These are phyloP conservation scores for Pinna nobilis DNA, from an alignment of 1,140 invertebrate genomes.

Conservation along the genomic window DNA sequence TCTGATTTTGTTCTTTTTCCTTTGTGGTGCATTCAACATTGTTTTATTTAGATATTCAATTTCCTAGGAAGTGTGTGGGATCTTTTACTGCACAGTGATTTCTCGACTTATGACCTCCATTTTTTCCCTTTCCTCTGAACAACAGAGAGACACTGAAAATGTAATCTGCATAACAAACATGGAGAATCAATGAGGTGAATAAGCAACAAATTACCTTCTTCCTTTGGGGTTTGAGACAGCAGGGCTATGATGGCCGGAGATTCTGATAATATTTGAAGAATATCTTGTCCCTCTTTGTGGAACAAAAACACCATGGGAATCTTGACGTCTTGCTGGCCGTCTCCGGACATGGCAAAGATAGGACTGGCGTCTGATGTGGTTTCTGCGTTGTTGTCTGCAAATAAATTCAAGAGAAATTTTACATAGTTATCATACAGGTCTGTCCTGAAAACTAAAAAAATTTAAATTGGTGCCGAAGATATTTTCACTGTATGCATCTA, in stretches of 20 bases:
- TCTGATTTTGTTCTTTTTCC: too few relatives aligned
- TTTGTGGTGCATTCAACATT: too few relatives aligned
- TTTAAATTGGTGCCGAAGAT: too few relatives aligned
- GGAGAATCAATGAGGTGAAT: too few relatives aligned
- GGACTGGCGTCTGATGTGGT: slow-evolving; percentile 84
- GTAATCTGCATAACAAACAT: neutral
- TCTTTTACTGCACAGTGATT: too few relatives aligned
- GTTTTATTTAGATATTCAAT: too few relatives aligned
- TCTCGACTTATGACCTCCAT: too few relatives aligned
- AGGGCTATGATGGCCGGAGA: slow-evolving; percentile 23
- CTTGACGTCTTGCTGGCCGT: slow-evolving; percentile 89
- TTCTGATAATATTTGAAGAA: slow-evolving; percentile 76
- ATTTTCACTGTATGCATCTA: too few relatives aligned
- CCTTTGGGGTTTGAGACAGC: slow-evolving; percentile 21
- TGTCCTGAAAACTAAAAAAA: too few relatives aligned
- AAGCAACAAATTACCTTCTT: slow-evolving; percentile 24
- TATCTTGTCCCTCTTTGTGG: slow-evolving; percentile 82
- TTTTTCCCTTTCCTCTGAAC: too few relatives aligned
- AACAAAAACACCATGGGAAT: slow-evolving; percentile 96
- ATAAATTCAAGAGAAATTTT: neutral
- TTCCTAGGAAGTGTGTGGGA: too few relatives aligned
- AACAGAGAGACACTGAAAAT: slow-evolving; percentile 9
- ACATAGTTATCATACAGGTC: too few relatives aligned
- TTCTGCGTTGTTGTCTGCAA: slow-evolving; percentile 86
- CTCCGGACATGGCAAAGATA: slow-evolving; percentile 97